A percentile compares a stretch with the other conserved stretches of the same genome.
phyloP scores from a whole-genome alignment of 2,888 invertebrate genomes.

The Mythimna pallens region DNA sequence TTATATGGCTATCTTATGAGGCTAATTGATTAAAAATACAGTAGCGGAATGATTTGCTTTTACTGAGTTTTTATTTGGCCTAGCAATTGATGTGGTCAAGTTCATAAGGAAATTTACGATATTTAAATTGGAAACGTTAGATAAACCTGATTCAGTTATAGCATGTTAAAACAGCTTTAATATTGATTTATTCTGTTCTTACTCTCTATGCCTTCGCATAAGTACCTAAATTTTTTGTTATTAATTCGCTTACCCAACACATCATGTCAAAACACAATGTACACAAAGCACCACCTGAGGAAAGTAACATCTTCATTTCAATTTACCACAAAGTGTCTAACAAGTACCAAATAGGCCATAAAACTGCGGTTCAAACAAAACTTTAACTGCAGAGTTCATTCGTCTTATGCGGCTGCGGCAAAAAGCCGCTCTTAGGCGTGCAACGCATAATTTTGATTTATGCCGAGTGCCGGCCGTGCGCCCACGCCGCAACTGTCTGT shows the following conservation, averaged over 20 bases:
- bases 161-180: not conserved
- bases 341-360: conserved; percentile 54
- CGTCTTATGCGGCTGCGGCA: conserved; percentile 62
- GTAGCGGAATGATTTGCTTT: conserved; percentile 32
- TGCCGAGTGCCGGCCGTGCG: conserved; percentile 74
- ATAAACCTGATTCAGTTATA: not conserved
- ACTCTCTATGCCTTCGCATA: not conserved
- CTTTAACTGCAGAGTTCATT: conserved; percentile 61
- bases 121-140: not conserved
- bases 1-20: conserved; percentile 28
- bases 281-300: conserved; percentile 14
- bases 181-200: not conserved
- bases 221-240: not conserved
- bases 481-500: conserved; percentile 76
- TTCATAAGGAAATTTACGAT: not conserved
- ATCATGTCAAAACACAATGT: not conserved
- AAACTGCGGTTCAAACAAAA: conserved; percentile 57
- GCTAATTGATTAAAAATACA: conserved; percentile 31
- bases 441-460: conserved; percentile 82
- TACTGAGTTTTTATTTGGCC: conserved; percentile 1
- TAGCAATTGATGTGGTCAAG: not conserved
- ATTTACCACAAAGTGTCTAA: conserved; percentile 52
- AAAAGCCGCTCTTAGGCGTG: conserved; percentile 64
- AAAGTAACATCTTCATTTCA: conserved; percentile 48
- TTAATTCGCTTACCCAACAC: not conserved